Conservation (phyloP, 2,888 invertebrate species). For the Sympetrum striolatum region DNA sequence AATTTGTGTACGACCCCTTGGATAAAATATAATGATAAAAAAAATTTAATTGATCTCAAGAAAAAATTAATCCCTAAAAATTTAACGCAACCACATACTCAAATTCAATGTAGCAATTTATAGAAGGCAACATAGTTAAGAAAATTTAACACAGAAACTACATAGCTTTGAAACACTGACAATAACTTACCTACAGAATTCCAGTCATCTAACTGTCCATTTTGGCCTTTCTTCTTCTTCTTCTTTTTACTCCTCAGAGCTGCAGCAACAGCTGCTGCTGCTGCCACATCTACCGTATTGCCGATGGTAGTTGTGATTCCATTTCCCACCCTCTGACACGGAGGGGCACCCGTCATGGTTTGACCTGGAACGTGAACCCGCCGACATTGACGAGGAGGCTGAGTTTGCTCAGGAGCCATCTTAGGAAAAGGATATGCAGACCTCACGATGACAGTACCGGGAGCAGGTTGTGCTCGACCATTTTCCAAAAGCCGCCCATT, state of each 20-base stretch:
- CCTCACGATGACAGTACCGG: neutral
- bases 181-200: constrained; percentile 50
- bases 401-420: constrained; percentile 14
- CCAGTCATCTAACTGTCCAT: constrained; percentile 51
- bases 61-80: too few relatives aligned
- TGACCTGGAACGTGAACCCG: constrained; percentile 19
- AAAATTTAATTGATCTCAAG: too few relatives aligned
- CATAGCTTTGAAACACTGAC: too few relatives aligned
- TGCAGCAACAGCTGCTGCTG: constrained; percentile 42
- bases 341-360: constrained; percentile 31
- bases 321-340: constrained; percentile 34
- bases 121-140: too few relatives aligned
- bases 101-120: too few relatives aligned
- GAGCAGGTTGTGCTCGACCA: neutral
- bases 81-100: too few relatives aligned
- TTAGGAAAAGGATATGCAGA: constrained; percentile 14
- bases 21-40: too few relatives aligned
- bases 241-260: constrained; percentile 51
- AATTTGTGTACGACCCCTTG: too few relatives aligned
- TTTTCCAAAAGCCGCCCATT: constrained; percentile 22
- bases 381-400: constrained; percentile 21
- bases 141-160: too few relatives aligned
- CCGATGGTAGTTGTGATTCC: constrained; percentile 10
- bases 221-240: constrained; percentile 52
- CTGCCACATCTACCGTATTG: constrained; percentile 9